Evolutionary conservation across 1,140 invertebrate species (phyloP), one percentile per base, ranked within the genome.

Genomic region (Ptiloglossa arizonensis): DNA sequence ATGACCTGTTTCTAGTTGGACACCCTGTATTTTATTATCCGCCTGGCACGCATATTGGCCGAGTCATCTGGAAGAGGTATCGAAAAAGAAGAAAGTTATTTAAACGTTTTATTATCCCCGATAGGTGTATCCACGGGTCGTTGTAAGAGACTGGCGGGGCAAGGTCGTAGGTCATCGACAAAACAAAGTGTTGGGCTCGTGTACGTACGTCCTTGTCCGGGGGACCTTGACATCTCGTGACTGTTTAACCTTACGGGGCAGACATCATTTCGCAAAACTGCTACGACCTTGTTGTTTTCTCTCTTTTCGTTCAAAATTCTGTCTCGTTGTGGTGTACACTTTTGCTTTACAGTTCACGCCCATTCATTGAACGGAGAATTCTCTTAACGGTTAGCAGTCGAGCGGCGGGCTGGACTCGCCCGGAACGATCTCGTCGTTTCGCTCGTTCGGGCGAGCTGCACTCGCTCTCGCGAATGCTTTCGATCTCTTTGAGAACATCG

Each of bases 201-300:
- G 75, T 54, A 50, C 56, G 38, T 19, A 17, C 66, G 83, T 74
- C 83, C 85, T 86, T 86, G 80, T 67, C 59, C 80, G 24, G 19
- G 67, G 44, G 54, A 83, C 83, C 85, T 86, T 86, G 80, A 86
- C 80, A 85, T 63, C 73, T 38, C 38, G 11, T 81, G 73, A 63
- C 67, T 64, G 66, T 35, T 71, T 67, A 44, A 83, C 78, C 81
- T 73, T 59, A 68, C 69, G 74, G 79, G 73, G 64, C 48, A 72
- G 73, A 78, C 82, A 54, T 85, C 79, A 59, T 85, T 85, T 74
- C 62, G 56, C 62, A 57, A 73, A 83, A 74, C n/a, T 1, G 1
- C 62, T 15, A 56, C 19, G 56, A 29, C 13, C 27, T 69, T 44
- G 32, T 60, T 38, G 41, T 41, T 8, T 27, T 57, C 19, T 17